Percentiles rank a stretch among this genome's conserved stretches.
These are phyloP conservation scores for Pristionchus pacificus DNA, from an alignment of 1,140 invertebrate genomes.

Conservation along the genomic window DNA sequence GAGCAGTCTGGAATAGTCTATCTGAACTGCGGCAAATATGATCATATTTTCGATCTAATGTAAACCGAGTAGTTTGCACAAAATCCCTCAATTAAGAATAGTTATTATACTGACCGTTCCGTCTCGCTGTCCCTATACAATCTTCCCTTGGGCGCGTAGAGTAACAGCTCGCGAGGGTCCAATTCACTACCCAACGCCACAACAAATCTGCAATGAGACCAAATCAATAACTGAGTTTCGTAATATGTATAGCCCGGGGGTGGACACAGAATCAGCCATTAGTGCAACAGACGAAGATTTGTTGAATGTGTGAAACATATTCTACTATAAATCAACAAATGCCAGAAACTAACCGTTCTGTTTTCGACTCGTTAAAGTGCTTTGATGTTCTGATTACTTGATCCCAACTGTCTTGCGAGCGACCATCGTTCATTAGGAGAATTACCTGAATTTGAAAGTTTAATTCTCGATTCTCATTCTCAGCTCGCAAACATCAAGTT, in stretches of 20 bases:
- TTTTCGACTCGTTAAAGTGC: not conserved
- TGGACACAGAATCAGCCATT: not conserved
- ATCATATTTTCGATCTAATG: not conserved
- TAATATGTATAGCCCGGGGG: no score
- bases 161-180: not conserved
- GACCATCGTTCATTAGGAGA: not conserved
- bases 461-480: not conserved
- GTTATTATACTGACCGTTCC: not conserved
- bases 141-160: not conserved
- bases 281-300: not conserved
- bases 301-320: no score
- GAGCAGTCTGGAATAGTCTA: not conserved
- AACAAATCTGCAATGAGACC: not conserved
- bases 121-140: not conserved
- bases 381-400: not conserved
- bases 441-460: not conserved
- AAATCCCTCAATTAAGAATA: no score
- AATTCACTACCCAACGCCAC: not conserved
- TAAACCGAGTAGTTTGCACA: not conserved
- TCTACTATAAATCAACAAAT: no score
- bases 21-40: no score
- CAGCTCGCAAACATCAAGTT: no score
- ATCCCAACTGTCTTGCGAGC: not conserved
- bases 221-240: no score
- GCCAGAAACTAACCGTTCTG: no score